Base-by-base conservation (phyloP, 2,797 vertebrate species). In the Nyctibius grandis region DNA sequence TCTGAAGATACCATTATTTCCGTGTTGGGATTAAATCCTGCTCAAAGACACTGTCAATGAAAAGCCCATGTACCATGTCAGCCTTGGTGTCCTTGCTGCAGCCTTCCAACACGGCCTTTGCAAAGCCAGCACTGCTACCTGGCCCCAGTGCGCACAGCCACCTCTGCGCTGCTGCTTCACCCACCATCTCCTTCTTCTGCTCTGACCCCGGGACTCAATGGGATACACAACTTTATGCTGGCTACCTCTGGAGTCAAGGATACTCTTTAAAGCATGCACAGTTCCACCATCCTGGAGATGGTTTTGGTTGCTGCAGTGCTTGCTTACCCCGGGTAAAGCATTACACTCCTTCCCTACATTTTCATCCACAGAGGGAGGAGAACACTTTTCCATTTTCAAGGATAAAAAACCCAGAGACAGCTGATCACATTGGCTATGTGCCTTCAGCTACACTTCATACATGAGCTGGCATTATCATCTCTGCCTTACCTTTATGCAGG, bases 401-500 rank as follows among this genome's bases (percentile, higher is more conserved):
- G 64, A 48, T 9, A 47, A 57, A 75, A 53, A 53, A 47, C 28
- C 15, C 56, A 57, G 31, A 61, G 36, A 34, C 0, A 72, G 34
- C 28, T 89, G 63, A 63, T 29, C 29, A 5, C 29, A 2, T 1
- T 38, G 77, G 75, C 68, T 21, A 4, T 4, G 0, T 12, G 57
- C 74, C 89, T 85, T 73, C 70, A 63, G 50, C 45, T 29, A 21
- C 69, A 48, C 68, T 59, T 77, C 2, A 26, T 6, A 25, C 70
- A 59, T 14, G 75, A 85, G 57, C 70, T 75, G 57, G 72, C 48
- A 70, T 82, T 7, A 85, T 18, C 29, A 40, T 34, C 44, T 45
- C 50, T 80, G 38, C 38, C 99, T 99, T 98, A 99, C 99, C 99
- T 99, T 97, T 98, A 91, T 98, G 98, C 91, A 97, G 98, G 74